Base-by-base conservation (phyloP, 1,140 invertebrate genomes). In the Caenorhabditis inopinata region DNA sequence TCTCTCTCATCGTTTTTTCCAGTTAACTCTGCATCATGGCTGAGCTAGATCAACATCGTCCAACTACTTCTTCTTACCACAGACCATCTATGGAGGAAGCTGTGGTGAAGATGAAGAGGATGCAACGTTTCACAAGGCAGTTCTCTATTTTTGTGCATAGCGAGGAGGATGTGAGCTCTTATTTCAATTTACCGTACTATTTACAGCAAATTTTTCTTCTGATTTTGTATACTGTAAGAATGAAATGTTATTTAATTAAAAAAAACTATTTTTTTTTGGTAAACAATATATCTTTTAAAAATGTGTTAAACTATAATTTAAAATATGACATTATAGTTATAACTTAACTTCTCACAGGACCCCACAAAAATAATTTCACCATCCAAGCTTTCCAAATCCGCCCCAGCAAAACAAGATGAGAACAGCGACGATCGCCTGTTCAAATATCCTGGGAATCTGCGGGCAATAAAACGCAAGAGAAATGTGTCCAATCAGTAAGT, bases 1-100 rank as follows among this genome's bases (percentile, higher is more conserved):
- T 58, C 2, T 29, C 38, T 5, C 38, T 4, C 38, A 68, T 68
- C 9, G 7, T 32, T 38, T n/a, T 68, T 68, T 68, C 21, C 58
- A 68, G 58, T 32, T 68, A n/a, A n/a, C n/a, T n/a, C n/a, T n/a
- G n/a, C 58, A 68, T 68, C 38, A 68, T 68, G 58, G 58, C 58
- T 38, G 58, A 68, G 32, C 29, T 68, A 9, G 58, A 68, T n/a
- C 58, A 68, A 42, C 58, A 68, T 38, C n/a, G 27, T 38, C 58
- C 58, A 0, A 68, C 58, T 68, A 68, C 58, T 29, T 68, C 58
- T 11, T 21, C 58, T 9, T 68, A 29, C 58, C 58, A 32, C n/a
- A 25, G 58, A 23, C 58, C 58, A 11, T 21, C 58, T 16, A 68
- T 68, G 32, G 58, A 68, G n/a, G 32, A 42, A 21, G 58, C 58